phyloP scores from a whole-genome alignment of 1,140 invertebrate genomes.

The Oreohelix idahoensis region DNA sequence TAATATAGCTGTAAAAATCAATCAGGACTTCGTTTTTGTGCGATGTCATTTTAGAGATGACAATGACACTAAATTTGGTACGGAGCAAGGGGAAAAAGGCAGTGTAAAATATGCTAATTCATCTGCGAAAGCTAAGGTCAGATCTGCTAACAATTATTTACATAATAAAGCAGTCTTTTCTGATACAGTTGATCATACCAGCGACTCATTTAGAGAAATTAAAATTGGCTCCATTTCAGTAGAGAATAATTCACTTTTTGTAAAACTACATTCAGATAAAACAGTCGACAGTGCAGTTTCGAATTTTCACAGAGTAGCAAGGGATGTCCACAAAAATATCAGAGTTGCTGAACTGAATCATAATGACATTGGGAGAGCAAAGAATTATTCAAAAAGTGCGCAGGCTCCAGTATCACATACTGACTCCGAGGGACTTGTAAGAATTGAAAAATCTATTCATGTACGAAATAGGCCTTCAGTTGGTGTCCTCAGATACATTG shows the following conservation, averaged over 20 bases:
- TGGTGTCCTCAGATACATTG: not conserved
- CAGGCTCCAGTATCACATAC: not conserved
- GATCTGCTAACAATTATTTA: not conserved
- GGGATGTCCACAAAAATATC: not conserved
- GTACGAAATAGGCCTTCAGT: not conserved
- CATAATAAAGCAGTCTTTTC: not conserved
- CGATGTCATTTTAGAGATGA: not conserved
- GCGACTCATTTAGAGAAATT: too few species aligned
- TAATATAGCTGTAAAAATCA: not conserved
- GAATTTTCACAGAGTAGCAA: not conserved
- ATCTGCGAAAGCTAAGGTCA: not conserved
- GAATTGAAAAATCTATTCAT: not conserved
- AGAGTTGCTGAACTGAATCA: not conserved
- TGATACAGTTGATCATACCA: too few species aligned
- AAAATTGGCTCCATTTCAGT: too few species aligned
- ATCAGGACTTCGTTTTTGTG: not conserved
- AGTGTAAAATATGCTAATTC: not conserved
- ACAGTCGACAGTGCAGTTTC: not conserved
- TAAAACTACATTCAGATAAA: too few species aligned
- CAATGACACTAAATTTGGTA: not conserved
- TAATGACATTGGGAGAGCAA: not conserved
- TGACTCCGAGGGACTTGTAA: not conserved
- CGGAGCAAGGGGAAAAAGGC: not conserved
- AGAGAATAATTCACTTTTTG: too few species aligned
- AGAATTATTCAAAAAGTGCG: not conserved